Percentiles rank a stretch among this genome's conserved stretches.
These are phyloP conservation scores for Drosophila erecta DNA, from an alignment of 1,140 invertebrate genomes.

Conservation along the genomic window DNA sequence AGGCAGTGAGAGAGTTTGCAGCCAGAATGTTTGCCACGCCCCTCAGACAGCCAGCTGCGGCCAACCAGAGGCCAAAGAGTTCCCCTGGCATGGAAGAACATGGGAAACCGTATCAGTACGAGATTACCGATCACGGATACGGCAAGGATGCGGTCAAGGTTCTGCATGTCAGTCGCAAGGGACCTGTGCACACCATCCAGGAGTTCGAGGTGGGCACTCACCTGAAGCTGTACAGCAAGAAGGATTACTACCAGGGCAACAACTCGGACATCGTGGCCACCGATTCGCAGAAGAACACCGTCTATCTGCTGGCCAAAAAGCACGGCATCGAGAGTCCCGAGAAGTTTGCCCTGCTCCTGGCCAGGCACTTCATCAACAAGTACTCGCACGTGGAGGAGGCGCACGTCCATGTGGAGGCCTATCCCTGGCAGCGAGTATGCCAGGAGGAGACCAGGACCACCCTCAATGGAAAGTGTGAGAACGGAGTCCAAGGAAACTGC, in stretches of 20 bases:
- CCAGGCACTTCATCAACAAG: slow-evolving; percentile 89
- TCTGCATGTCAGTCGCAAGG: slow-evolving; percentile 88
- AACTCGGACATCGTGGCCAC: slow-evolving; percentile 91
- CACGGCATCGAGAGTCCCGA: slow-evolving; percentile 90
- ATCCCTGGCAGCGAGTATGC: slow-evolving; percentile 90
- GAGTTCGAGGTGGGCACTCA: slow-evolving; percentile 91
- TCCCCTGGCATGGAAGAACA: slow-evolving; percentile 12
- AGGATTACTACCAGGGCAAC: slow-evolving; percentile 87
- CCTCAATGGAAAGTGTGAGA: neutral
- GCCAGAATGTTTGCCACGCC: slow-evolving; percentile 48
- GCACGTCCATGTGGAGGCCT: slow-evolving; percentile 88
- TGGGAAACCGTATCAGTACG: slow-evolving; percentile 83
- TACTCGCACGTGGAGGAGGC: slow-evolving; percentile 90
- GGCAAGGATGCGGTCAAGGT: slow-evolving; percentile 91
- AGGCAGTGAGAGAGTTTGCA: slow-evolving; percentile 6
- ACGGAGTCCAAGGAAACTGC: neutral
- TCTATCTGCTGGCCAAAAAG: slow-evolving; percentile 92
- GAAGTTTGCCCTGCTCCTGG: slow-evolving; percentile 89
- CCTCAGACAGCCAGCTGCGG: slow-evolving; percentile 24
- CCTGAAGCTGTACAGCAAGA: slow-evolving; percentile 88
- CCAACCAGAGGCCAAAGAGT: neutral
- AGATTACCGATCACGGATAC: slow-evolving; percentile 89
- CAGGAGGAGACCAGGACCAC: slow-evolving; percentile 72
- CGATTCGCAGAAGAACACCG: slow-evolving; percentile 93
- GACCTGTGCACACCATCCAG: slow-evolving; percentile 88